Conservation (phyloP, 2,888 invertebrate species). For the Thecophora atra region DNA sequence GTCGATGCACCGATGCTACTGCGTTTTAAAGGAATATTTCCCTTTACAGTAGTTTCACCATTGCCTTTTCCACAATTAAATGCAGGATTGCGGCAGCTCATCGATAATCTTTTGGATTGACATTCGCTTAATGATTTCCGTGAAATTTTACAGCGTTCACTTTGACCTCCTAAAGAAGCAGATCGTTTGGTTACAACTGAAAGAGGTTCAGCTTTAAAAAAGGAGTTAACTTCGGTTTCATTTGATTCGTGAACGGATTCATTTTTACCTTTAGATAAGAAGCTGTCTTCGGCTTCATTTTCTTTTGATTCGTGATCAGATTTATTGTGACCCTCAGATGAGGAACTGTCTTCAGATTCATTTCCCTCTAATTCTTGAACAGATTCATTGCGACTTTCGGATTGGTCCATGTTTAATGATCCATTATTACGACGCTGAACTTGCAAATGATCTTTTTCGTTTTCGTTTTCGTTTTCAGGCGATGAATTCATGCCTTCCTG, state of each 20-base stretch:
- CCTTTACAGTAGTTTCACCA: no score
- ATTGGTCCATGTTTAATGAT: no score
- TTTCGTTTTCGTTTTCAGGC: background rate
- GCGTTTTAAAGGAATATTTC: no score
- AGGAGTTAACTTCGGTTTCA: background rate
- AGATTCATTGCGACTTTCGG: constrained; percentile 46
- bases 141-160: background rate
- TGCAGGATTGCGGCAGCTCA: no score
- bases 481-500: constrained; percentile 1
- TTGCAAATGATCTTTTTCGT: no score
- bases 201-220: constrained; percentile 5
- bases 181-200: background rate
- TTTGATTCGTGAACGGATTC: constrained; percentile 46
- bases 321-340: constrained; percentile 47
- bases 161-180: background rate
- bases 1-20: no score
- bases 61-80: no score
- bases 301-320: constrained; percentile 43
- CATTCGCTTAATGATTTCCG: background rate
- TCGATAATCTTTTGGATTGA: no score
- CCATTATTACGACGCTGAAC: no score
- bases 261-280: constrained; percentile 38
- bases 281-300: background rate
- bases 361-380: constrained; percentile 38
- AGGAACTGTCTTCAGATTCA: background rate